Conservation (phyloP, 1,140 invertebrate species). For the Drosophila guanche region DNA sequence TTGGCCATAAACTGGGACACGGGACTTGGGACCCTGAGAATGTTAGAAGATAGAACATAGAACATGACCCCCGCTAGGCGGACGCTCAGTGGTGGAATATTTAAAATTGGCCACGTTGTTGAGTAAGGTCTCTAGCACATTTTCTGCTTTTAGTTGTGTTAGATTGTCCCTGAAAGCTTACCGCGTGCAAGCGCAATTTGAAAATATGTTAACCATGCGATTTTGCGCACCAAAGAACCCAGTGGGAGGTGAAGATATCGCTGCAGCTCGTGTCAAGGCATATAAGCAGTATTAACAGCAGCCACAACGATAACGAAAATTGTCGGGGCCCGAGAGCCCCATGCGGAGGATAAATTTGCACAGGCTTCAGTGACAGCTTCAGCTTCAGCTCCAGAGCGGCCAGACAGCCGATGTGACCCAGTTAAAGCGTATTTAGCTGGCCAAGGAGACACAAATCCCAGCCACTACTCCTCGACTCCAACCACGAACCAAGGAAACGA, state of each 20-base stretch:
- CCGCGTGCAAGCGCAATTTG: conserved; percentile 48
- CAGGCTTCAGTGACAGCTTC: conserved; percentile 20
- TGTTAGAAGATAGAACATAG: conserved; percentile 1
- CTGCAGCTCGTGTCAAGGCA: conserved; percentile 42
- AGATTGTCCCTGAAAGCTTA: conserved; percentile 42
- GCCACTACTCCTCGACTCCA: neutral
- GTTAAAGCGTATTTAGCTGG: conserved; percentile 61
- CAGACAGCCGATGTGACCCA: conserved; percentile 68
- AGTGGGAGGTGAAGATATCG: conserved; percentile 34
- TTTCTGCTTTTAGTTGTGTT: conserved; percentile 49
- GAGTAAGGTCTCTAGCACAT: conserved; percentile 21
- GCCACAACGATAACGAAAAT: conserved; percentile 18
- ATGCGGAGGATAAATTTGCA: conserved; percentile 39
- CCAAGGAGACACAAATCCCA: conserved; percentile 18
- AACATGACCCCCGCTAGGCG: conserved; percentile 24
- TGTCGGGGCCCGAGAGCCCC: conserved; percentile 19
- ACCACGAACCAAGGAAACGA: conserved; percentile 26
- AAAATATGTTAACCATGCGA: conserved; percentile 54
- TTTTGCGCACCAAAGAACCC: conserved; percentile 32
- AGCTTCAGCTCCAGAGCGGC: conserved; percentile 24
- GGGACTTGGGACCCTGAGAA: conserved; percentile 15
- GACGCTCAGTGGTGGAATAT: conserved; percentile 63
- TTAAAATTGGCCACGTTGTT: conserved; percentile 63
- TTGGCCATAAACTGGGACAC: conserved; percentile 63
- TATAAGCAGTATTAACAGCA: conserved; percentile 45